Evolutionary conservation across 92 coral and sea anemone species (phyloP).

Genomic region (Epizoanthus stellaris): DNA sequence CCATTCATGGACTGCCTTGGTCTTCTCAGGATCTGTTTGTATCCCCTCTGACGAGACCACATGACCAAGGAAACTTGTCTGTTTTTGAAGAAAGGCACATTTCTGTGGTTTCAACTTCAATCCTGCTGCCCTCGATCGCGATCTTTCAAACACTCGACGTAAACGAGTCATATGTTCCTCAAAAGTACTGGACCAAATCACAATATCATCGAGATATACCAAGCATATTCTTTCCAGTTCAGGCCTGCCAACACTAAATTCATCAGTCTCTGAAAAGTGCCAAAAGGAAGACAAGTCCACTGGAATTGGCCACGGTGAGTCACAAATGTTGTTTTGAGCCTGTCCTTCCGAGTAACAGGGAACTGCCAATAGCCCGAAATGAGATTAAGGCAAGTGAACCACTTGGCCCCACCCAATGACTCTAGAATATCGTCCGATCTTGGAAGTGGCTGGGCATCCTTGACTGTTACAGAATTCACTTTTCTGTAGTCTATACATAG

Average conservation of each 20-base stretch:
- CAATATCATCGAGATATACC: constrained; percentile 10
- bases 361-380: constrained; percentile 45
- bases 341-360: background rate
- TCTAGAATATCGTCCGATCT: no score
- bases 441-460: constrained; percentile 22
- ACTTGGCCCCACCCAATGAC: no score
- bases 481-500: constrained; percentile 40
- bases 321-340: constrained; percentile 16
- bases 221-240: constrained; percentile 43
- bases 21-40: no score
- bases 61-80: no score
- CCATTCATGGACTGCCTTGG: no score
- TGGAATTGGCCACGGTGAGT: constrained; percentile 15
- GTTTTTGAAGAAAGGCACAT: no score
- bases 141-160: no score
- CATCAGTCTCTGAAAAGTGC: constrained; percentile 48
- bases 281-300: constrained; percentile 27
- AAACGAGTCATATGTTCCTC: no score
- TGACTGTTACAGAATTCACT: constrained; percentile 33
- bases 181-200: constrained; percentile 18
- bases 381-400: constrained; percentile 2
- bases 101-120: no score
- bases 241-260: constrained; percentile 42
- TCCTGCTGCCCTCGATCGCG: no score
- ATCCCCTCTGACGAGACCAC: no score